Evolutionary conservation across 2,797 vertebrate species (phyloP), one percentile per base, ranked within the genome.

Genomic region (Siniperca scherzeri): DNA sequence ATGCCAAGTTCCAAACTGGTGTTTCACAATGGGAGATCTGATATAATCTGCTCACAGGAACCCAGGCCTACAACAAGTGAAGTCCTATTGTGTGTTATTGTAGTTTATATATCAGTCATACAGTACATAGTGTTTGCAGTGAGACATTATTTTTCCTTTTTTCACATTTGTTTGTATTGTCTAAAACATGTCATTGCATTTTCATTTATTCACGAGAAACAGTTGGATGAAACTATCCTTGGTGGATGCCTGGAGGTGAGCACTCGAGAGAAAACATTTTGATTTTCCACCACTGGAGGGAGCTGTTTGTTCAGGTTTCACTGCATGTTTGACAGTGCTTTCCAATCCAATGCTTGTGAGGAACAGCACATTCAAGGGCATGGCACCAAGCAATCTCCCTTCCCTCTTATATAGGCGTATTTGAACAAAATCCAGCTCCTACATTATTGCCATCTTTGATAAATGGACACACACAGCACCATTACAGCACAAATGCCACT

Each of bases 391-490:
- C 62, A 69, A 30, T 79, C 68, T 42, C 67, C 67, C 67, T 68
- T 69, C 38, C 66, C 33, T 25, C 50, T 66, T 71, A 52, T 65
- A 79, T 60, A 67, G 70, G 70, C 70, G 16, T 14, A 71, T 90
- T 88, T 91, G 86, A 92, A 85, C 77, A 86, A 86, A 91, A 88
- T 89, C 83, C 87, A 93, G 65, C 78, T 88, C 82, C 72, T 84
- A 62, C 83, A 84, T 91, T 91, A 91, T 81, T 78, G 72, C 83
- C 46, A 38, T 67, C 65, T 86, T 86, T 93, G 90, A 93, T 92
- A 85, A 92, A 94, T 92, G 85, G 83, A 68, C 74, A 75, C 57
- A 85, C 77, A 72, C 75, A 68, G 74, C 84, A 19, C 71, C 60
- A 80, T 90, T 83, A 88, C 73, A 82, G 83, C 84, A 80, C 70